phyloP scores from a whole-genome alignment of 2,797 vertebrate species.

The Clamator glandarius region DNA sequence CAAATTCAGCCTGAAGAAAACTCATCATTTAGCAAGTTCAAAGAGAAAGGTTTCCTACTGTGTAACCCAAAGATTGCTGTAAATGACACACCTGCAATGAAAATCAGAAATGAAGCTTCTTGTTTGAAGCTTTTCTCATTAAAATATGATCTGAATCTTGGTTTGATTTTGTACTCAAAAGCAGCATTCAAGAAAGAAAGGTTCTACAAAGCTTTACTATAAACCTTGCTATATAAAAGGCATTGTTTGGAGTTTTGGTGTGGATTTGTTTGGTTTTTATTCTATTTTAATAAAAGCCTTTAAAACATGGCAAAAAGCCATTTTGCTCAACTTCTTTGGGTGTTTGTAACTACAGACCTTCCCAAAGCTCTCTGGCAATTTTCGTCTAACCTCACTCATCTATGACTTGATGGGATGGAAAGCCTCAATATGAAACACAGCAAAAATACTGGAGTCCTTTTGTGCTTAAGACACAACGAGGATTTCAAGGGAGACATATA shows the following conservation, averaged over 20 bases:
- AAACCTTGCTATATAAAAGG: not conserved
- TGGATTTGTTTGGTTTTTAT: not conserved
- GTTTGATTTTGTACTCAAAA: not conserved
- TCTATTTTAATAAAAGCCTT: not conserved
- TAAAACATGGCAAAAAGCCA: not conserved
- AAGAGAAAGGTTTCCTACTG: not conserved
- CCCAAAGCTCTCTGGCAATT: not conserved
- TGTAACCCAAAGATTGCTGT: not conserved
- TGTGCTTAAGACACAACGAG: not conserved
- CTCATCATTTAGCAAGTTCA: not conserved
- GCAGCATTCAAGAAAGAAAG: not conserved
- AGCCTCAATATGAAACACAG: not conserved
- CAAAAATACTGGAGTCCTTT: not conserved
- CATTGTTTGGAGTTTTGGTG: not conserved
- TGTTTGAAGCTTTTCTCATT: not conserved
- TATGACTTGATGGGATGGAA: not conserved
- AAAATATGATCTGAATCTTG: not conserved
- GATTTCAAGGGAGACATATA: not conserved
- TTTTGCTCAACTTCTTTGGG: not conserved
- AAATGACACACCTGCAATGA: not conserved
- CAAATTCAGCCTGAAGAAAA: not conserved
- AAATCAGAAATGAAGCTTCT: not conserved
- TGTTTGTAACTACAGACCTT: not conserved
- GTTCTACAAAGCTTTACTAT: not conserved
- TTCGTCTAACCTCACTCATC: not conserved